Base-by-base conservation (phyloP, 1,140 invertebrate genomes). In the Vanessa atalanta region DNA sequence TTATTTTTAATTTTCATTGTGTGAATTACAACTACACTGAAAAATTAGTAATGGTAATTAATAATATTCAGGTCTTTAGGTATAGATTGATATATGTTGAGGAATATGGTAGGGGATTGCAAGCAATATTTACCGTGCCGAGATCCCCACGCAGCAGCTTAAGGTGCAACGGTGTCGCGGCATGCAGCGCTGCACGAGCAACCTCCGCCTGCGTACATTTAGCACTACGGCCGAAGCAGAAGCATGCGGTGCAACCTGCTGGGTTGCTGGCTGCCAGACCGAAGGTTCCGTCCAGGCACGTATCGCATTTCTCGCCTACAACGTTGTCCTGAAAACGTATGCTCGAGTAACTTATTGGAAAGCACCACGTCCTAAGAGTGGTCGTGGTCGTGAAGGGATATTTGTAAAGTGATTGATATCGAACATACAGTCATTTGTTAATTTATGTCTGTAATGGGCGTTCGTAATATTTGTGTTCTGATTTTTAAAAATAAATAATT, bases 221-320 rank as follows among this genome's bases (percentile, higher is more conserved):
- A 0, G 94, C 94, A 12, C 96, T 96, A 80, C 97, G 94, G 0
- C 96, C 96, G 84, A 98, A 99, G 91, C 98, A 98, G 92, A 98
- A 98, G 88, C 98, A 98, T 73, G 96, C 94, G 0, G 96, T 97
- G 86, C 98, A 99, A 6, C 97, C 98, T 70, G 94, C 94, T 0
- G 95, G 94, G 89, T 97, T 97, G 7, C 95, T 93, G 1, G 88
- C 83, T 0, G 95, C 93, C 4, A 98, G 87, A 2, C 97, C 97
- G 87, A 98, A 98, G 0, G 97, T 97, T 26, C 96, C 96, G 50
- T 96, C 94, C 84, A 95, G 95, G 90, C 99, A 99, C 47, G 94
- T 84, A 85, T 97, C 95, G 89, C 99, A 99, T 78, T 96, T 95
- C 63, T 94, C 94, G 4, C 98, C 98, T 12, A 94, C 92, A 12